Conservation (phyloP, 2,888 invertebrate genomes). For the Stenurella melanura region DNA sequence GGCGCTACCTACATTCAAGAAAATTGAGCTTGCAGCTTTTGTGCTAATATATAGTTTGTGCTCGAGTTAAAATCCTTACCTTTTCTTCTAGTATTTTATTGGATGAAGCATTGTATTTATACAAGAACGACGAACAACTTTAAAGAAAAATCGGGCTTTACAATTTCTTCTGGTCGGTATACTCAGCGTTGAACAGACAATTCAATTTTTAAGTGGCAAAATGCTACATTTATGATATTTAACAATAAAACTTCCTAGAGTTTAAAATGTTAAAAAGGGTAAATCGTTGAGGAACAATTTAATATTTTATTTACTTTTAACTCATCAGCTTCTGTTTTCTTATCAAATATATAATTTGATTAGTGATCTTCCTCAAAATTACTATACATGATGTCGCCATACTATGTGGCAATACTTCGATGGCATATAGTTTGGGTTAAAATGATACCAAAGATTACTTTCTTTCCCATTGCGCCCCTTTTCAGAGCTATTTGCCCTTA, state of each 20-base stretch:
- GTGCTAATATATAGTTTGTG: constrained; percentile 45
- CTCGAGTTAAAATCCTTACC: constrained; percentile 19
- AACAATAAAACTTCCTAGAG: background rate
- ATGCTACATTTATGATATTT: background rate
- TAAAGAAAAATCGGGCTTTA: background rate
- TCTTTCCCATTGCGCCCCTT: too few relatives aligned
- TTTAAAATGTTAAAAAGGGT: background rate
- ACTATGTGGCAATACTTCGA: too few relatives aligned
- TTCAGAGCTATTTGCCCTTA: too few relatives aligned
- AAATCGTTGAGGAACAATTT: too few relatives aligned
- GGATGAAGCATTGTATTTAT: constrained; percentile 12
- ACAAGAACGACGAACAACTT: constrained; percentile 1
- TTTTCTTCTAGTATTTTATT: constrained; percentile 37
- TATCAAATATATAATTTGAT: too few relatives aligned
- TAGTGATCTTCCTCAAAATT: too few relatives aligned
- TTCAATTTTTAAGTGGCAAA: background rate
- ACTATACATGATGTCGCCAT: too few relatives aligned
- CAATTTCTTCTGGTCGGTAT: constrained; percentile 12
- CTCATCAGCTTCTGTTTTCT: too few relatives aligned
- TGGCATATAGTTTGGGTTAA: too few relatives aligned
- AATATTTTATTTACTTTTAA: too few relatives aligned
- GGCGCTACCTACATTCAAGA: constrained; percentile 53
- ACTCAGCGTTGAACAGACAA: background rate
- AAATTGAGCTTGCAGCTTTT: constrained; percentile 48
- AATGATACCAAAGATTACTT: too few relatives aligned